Evolutionary conservation across 2,113 vertebrate species (phyloP), one percentile per base, ranked within the genome.

Genomic region (Perccottus glenii): DNA sequence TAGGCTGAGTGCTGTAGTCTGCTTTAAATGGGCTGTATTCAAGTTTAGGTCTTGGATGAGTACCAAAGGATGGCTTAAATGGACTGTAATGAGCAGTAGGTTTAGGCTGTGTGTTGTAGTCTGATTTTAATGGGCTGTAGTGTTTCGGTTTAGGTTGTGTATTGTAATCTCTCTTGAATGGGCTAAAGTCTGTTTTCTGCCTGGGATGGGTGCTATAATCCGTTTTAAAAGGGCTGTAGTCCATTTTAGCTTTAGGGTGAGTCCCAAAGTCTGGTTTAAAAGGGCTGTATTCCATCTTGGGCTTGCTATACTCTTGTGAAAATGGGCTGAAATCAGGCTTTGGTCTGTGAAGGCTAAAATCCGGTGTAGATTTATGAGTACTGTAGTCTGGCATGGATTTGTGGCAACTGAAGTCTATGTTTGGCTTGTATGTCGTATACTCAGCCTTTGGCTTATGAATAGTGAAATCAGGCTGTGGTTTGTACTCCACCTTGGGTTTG

Each of bases 381-480:
- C 69, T 91, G 80, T 90, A 92, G 60, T 92, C 88, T 69, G 82
- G 61, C 14, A 88, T 88, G 64, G 87, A 67, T 80, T 89, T 89
- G 80, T 91, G 90, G 74, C 80, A 79, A 60, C 78, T 88, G 68
- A 85, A 92, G 73, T 92, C 91, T 76, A 88, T 83, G 67, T 90
- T 91, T 77, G 85, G 85, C 77, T 89, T 92, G 55, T 92, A 91
- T 14, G 90, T 91, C 5, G 86, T 91, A 53, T 92, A 92, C 50
- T 92, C 91, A 7, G 90, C 87, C 77, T 90, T 92, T 0, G 89
- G 83, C 64, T 89, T 93, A 64, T 91, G 89, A 62, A 88, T 88
- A 45, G 85, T 87, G 47, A 89, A 92, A 59, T 92, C 85, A 3
- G 83, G 80, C 74, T 91, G 90, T 47, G 87, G 70, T 86, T 85